Percentiles rank a stretch among this genome's conserved stretches.
These are phyloP conservation scores for Phenganax marumi DNA, from an alignment of 92 coral and sea anemone genomes.

Conservation along the genomic window DNA sequence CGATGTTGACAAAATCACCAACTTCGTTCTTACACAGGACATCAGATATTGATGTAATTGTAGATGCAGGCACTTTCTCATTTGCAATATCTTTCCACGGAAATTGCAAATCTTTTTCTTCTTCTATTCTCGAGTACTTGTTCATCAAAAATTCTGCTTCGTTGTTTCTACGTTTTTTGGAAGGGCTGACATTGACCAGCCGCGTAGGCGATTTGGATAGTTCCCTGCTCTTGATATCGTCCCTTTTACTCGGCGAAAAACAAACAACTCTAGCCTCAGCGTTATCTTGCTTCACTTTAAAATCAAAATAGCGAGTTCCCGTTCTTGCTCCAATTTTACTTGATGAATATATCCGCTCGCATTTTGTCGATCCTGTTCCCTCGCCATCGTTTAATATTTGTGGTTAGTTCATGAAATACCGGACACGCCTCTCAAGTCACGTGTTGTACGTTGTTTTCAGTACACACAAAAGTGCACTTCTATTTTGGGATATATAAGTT, in stretches of 20 bases:
- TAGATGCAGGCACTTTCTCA: neutral
- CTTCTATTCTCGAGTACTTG: neutral
- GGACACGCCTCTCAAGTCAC: too few species aligned
- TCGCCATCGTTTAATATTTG: too few species aligned
- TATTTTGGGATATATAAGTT: too few species aligned
- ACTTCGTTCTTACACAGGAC: neutral
- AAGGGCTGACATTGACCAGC: neutral
- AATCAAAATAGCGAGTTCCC: too few species aligned
- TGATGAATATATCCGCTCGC: too few species aligned
- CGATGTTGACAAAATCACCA: neutral
- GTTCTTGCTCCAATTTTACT: too few species aligned
- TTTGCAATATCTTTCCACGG: neutral
- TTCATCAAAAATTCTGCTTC: neutral
- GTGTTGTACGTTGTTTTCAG: too few species aligned
- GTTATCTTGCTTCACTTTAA: too few species aligned
- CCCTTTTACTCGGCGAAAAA: conserved; percentile 63
- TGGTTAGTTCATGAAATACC: too few species aligned
- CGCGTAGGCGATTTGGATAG: neutral
- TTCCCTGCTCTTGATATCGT: conserved; percentile 26
- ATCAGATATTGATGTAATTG: neutral
- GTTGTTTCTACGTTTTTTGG: neutral
- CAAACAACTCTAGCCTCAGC: too few species aligned
- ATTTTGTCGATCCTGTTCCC: too few species aligned
- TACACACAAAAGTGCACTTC: too few species aligned
- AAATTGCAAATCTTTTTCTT: neutral